Evolutionary conservation across 2,888 invertebrate genomes (phyloP).

Genomic region (Drosophila meridiana): DNA sequence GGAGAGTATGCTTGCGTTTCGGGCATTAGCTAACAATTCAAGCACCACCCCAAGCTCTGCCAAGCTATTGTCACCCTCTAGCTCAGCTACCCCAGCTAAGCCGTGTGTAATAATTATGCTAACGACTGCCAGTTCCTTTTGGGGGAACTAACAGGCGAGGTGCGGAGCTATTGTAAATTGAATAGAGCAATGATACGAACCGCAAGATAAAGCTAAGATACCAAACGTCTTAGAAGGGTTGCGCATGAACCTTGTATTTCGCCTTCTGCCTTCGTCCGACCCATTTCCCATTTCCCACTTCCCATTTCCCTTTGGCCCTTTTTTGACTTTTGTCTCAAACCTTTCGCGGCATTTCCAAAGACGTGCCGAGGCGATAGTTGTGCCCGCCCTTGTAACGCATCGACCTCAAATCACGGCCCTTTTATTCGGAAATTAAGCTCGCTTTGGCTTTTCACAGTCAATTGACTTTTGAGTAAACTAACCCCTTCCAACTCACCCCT

Average conservation of each 20-base stretch:
- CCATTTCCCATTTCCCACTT: neutral
- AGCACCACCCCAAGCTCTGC: conserved; percentile 7
- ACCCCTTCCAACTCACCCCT: conserved; percentile 1
- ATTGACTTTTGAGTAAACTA: conserved; percentile 64
- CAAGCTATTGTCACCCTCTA: conserved; percentile 15
- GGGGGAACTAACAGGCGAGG: conserved; percentile 1
- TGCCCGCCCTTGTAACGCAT: conserved; percentile 29
- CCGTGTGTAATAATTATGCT: conserved; percentile 80
- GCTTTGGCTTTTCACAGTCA: conserved; percentile 78
- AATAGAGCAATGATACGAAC: conserved; percentile 64
- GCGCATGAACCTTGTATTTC: conserved; percentile 8
- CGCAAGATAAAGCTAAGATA: conserved; percentile 64
- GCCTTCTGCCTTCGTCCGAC: neutral
- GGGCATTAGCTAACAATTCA: conserved; percentile 59
- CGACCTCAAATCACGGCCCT: conserved; percentile 63
- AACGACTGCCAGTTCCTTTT: conserved; percentile 76
- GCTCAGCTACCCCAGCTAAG: conserved; percentile 46
- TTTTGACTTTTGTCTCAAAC: conserved; percentile 31
- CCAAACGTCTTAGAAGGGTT: conserved; percentile 44
- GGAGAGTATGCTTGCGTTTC: conserved; percentile 23
- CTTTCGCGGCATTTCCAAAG: conserved; percentile 27
- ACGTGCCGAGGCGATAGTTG: conserved; percentile 66
- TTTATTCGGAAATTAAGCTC: conserved; percentile 77
- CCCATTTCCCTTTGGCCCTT: neutral
- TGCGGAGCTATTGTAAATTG: conserved; percentile 61